These are phyloP conservation scores for Thamnophis elegans DNA, from an alignment of 2,797 vertebrate species.

Conservation along the genomic window DNA sequence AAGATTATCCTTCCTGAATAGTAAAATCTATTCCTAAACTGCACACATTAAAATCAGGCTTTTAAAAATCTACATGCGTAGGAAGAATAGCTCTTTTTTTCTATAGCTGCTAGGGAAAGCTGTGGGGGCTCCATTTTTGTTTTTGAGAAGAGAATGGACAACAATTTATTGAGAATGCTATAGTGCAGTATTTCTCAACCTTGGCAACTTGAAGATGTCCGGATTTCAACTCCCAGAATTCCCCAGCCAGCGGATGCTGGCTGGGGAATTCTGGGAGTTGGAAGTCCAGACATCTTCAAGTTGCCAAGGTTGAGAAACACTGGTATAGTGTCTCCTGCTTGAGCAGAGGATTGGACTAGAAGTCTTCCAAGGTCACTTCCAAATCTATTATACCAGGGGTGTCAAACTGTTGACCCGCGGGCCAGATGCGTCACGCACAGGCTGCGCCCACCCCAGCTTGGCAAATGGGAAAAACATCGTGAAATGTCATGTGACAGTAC, in stretches of 20 bases:
- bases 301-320: no score
- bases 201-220: no score
- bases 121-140: neutral
- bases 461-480: no score
- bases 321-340: neutral
- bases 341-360: neutral
- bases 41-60: neutral
- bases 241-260: no score
- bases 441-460: no score
- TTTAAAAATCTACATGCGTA: neutral
- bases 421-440: no score
- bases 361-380: neutral
- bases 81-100: neutral
- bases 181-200: no score
- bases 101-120: neutral
- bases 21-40: neutral
- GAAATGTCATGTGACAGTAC: no score
- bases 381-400: neutral
- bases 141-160: neutral
- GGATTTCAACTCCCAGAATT: no score
- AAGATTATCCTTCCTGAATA: neutral
- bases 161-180: neutral
- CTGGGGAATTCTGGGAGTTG: no score
- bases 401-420: no score
- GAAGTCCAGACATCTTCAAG: no score